A percentile compares a stretch with the other conserved stretches of the same genome.
Evolutionary conservation across 2,888 invertebrate species (phyloP).

Genomic region (Scrobipalpa costella): DNA sequence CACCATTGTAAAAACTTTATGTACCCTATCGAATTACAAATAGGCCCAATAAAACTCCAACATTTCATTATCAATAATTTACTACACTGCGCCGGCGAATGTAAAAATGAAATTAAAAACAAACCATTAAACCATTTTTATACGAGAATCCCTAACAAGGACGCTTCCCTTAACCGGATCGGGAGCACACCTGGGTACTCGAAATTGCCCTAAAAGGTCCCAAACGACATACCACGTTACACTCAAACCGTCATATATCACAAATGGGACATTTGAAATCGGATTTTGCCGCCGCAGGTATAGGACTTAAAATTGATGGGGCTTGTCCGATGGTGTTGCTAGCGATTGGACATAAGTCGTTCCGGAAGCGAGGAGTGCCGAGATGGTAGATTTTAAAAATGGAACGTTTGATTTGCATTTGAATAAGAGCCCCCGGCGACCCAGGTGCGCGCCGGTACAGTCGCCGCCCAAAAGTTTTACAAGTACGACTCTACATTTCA

Average conservation of each 20-base stretch:
- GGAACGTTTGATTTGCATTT: slow-evolving; percentile 82
- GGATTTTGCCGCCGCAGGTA: slow-evolving; percentile 31
- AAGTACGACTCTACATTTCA: slow-evolving; percentile 15
- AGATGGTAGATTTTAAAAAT: slow-evolving; percentile 81
- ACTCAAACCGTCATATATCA: slow-evolving; percentile 47
- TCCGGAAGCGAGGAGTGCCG: slow-evolving; percentile 76
- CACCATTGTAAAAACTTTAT: slow-evolving; percentile 48
- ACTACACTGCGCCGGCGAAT: slow-evolving; percentile 66
- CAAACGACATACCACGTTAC: slow-evolving; percentile 62
- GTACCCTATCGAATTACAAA: slow-evolving; percentile 55
- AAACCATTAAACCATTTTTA: slow-evolving; percentile 80
- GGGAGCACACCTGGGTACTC: slow-evolving; percentile 81
- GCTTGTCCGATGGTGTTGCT: slow-evolving; percentile 47
- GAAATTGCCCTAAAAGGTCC: slow-evolving; percentile 77
- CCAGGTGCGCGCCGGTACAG: slow-evolving; percentile 77
- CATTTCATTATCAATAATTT: slow-evolving; percentile 73
- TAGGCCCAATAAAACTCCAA: slow-evolving; percentile 60
- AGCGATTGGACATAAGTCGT: slow-evolving; percentile 75
- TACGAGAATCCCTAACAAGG: slow-evolving; percentile 79
- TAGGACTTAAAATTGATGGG: slow-evolving; percentile 47
- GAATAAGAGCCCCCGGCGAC: slow-evolving; percentile 80
- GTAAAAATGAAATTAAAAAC: slow-evolving; percentile 79
- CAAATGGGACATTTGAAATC: slow-evolving; percentile 33
- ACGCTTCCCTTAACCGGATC: slow-evolving; percentile 80
- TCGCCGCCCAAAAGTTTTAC: slow-evolving; percentile 61